phyloP scores from a whole-genome alignment of 2,888 invertebrate species.

The Tineola bisselliella region DNA sequence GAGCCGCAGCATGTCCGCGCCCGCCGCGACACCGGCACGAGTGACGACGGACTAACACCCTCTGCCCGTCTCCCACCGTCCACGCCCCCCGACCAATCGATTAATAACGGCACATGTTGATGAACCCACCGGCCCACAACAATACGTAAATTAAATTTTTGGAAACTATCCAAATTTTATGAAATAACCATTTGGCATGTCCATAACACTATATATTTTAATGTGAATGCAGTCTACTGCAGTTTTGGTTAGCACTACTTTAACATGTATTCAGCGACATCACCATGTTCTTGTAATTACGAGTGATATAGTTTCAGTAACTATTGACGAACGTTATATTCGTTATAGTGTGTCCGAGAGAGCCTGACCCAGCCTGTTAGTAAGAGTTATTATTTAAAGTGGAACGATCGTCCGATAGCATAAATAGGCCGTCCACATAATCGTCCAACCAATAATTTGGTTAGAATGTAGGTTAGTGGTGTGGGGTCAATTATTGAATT shows the following conservation, averaged over 20 bases:
- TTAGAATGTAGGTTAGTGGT: slow-evolving; percentile 55
- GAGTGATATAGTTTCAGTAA: too few species aligned
- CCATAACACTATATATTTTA: too few species aligned
- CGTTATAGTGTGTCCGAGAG: background rate
- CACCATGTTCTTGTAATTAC: too few species aligned
- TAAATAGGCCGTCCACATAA: slow-evolving; percentile 34
- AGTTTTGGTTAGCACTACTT: too few species aligned
- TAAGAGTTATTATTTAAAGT: slow-evolving; percentile 28
- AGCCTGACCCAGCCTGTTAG: background rate
- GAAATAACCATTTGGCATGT: background rate
- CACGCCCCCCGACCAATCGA: slow-evolving; percentile 29
- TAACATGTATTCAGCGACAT: too few species aligned
- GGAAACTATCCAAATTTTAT: background rate
- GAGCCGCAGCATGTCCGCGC: slow-evolving; percentile 43
- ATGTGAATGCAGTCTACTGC: too few species aligned
- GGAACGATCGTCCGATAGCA: slow-evolving; percentile 55
- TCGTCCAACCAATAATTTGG: slow-evolving; percentile 32
- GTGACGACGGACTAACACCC: slow-evolving; percentile 37
- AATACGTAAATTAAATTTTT: slow-evolving; percentile 25
- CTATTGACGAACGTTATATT: background rate
- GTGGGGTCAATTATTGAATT: slow-evolving; percentile 21
- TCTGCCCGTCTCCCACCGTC: slow-evolving; percentile 16
- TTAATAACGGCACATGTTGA: slow-evolving; percentile 35
- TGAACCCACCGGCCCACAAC: slow-evolving; percentile 40
- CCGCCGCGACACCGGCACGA: slow-evolving; percentile 50